These are phyloP conservation scores for Brachionus asplanchnoidis DNA, from an alignment of 1,140 invertebrate species.

Conservation along the genomic window DNA sequence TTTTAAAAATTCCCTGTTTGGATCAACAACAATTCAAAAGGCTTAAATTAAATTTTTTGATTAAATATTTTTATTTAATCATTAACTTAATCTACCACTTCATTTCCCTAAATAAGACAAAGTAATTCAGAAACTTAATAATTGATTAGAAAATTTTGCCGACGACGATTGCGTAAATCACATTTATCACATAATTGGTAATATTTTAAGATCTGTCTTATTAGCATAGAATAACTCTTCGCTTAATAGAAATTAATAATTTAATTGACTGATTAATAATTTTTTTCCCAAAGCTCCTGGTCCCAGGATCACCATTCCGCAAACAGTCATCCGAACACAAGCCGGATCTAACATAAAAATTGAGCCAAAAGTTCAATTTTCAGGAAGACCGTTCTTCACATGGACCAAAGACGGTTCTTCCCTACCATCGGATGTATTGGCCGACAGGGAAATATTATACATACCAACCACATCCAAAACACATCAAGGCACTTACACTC, in stretches of 20 bases:
- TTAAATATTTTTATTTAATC: not conserved
- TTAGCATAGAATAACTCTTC: not conserved
- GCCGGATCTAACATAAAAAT: constrained; percentile 5
- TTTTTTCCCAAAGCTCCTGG: not conserved
- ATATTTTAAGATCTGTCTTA: not conserved
- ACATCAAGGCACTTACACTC: constrained; percentile 22
- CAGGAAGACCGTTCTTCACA: not conserved
- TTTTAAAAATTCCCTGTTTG: no score
- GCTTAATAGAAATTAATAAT: not conserved
- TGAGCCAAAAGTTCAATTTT: constrained; percentile 9
- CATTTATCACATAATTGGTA: constrained; percentile 37
- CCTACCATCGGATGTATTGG: not conserved
- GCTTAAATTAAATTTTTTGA: no score
- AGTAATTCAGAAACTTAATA: not conserved
- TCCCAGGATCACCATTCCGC: not conserved
- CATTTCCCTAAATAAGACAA: not conserved
- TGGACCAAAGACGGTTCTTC: constrained; percentile 20
- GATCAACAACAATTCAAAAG: no score
- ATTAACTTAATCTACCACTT: not conserved
- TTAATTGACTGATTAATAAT: not conserved
- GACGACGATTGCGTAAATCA: constrained; percentile 6
- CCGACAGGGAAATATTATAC: constrained; percentile 8
- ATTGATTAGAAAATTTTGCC: not conserved
- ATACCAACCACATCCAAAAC: not conserved
- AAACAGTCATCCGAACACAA: not conserved